Base-by-base conservation (phyloP, 1,140 invertebrate genomes). In the Sitobion miscanthi region DNA sequence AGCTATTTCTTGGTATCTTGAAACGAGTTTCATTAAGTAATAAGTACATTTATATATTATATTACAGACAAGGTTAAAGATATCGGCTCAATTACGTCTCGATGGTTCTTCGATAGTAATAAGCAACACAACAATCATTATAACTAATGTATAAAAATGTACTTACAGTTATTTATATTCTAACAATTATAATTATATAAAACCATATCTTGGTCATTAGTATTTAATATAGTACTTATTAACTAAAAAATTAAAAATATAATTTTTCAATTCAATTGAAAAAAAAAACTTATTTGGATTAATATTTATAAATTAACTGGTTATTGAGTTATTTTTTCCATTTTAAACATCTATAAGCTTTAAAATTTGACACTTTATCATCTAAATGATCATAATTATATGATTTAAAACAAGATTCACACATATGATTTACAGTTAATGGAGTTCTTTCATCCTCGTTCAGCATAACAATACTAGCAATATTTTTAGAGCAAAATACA, bases 291-390 rank as follows among this genome's bases (percentile, higher is more conserved):
- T 47, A 47, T 47, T 47, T 47, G 2, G 45, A 47, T 47, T 47
- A 47, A 47, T 47, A 47, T 47, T 47, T 47, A 2, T 8, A 77
- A 77, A 5, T 77, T 17, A 77, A 77, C 14, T n/a, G 6, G 14
- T 77, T n/a, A n/a, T 77, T 77, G 4, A 3, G 17, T 54, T 90
- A 88, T 57, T 90, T 47, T 90, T 25, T 83, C 62, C 42, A 77
- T 90, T 89, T 89, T 90, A 90, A 30, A 69, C 30, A 20, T 83
- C 88, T 93, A 49, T 90, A 93, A 82, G 90, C 69, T 91, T 91
- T 83, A 17, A 91, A 91, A 91, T 91, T 25, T 3, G 69, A 42
- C 7, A 91, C 1, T 83, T 91, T 91, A 47, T 91, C 90, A n/a
- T 42, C 90, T 38, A 91, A 47, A 83, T 52, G 25, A 83, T 91